Percentiles rank a stretch among this genome's conserved stretches.
Evolutionary conservation across 2,888 invertebrate species (phyloP).

Genomic region (Lacanobia oleracea): DNA sequence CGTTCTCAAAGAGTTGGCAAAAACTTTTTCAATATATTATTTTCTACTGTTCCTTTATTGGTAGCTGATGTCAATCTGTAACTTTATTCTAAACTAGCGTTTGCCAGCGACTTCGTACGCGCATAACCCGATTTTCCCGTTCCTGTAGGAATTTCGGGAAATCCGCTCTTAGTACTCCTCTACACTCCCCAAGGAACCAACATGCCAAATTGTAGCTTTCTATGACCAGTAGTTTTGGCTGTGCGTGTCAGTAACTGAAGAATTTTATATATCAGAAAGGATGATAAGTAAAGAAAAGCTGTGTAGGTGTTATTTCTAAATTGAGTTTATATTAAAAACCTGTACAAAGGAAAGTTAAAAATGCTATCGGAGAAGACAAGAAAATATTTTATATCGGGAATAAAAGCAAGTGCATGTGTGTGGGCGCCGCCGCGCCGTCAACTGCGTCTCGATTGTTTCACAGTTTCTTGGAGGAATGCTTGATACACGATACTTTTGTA

Average conservation of each 20-base stretch:
- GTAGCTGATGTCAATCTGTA: conserved; percentile 58
- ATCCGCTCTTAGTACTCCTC: too few relatives aligned
- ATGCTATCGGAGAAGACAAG: conserved; percentile 23
- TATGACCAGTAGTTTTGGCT: too few relatives aligned
- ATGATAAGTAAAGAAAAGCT: conserved; percentile 2
- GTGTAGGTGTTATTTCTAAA: conserved; percentile 28
- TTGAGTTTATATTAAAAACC: conserved; percentile 23
- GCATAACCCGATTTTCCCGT: too few relatives aligned
- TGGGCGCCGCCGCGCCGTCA: conserved; percentile 31
- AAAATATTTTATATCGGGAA: conserved; percentile 41
- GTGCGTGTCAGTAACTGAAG: too few relatives aligned
- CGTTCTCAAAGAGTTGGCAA: conserved; percentile 23
- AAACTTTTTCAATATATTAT: conserved; percentile 48
- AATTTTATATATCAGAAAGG: too few relatives aligned
- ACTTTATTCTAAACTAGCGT: conserved; percentile 18
- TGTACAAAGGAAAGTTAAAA: conserved; percentile 29
- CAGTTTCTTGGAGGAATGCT: conserved; percentile 13
- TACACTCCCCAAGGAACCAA: too few relatives aligned
- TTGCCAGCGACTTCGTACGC: too few relatives aligned
- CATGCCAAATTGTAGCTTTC: too few relatives aligned
- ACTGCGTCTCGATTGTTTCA: conserved; percentile 16
- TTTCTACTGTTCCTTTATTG: conserved; percentile 33
- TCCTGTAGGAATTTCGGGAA: too few relatives aligned
- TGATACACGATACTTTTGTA: conserved; percentile 38
- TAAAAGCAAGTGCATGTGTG: conserved; percentile 21